Evolutionary conservation across 2,888 invertebrate genomes (phyloP).

Genomic region (Clepsis dumicolana): DNA sequence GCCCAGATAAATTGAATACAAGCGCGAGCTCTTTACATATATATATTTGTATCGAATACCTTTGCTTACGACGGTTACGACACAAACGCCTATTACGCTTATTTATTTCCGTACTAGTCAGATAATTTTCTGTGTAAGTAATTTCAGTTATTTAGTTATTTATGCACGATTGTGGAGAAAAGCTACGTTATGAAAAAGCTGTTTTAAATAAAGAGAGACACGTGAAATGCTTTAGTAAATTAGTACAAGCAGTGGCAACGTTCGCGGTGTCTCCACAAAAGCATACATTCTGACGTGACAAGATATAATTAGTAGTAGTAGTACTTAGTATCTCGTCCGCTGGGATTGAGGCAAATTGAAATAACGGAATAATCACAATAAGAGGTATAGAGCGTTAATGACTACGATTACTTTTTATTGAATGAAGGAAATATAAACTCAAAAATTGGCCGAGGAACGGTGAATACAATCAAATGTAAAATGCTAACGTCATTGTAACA

Average conservation of each 20-base stretch:
- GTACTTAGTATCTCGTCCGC: not conserved
- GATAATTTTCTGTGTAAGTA: slow-evolving; percentile 38
- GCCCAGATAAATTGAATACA: slow-evolving; percentile 63
- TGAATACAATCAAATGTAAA: slow-evolving; percentile 47
- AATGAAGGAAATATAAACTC: slow-evolving; percentile 27
- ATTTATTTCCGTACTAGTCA: slow-evolving; percentile 48
- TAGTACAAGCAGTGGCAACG: not conserved
- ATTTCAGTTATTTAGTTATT: slow-evolving; percentile 18
- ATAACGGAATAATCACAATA: not conserved
- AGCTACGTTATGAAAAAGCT: not conserved
- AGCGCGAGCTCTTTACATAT: slow-evolving; percentile 57
- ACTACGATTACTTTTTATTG: slow-evolving; percentile 27
- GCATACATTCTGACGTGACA: not conserved
- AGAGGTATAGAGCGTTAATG: not conserved
- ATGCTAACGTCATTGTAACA: slow-evolving; percentile 54
- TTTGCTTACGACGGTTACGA: slow-evolving; percentile 54
- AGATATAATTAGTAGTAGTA: not conserved
- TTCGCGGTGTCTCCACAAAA: not conserved
- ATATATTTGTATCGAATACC: slow-evolving; percentile 60
- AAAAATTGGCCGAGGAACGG: slow-evolving; percentile 27
- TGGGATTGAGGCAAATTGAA: not conserved
- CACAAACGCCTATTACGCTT: slow-evolving; percentile 51
- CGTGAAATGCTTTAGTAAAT: not conserved
- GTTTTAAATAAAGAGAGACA: not conserved
- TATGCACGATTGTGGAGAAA: not conserved